phyloP scores from a whole-genome alignment of 2,113 vertebrate species.

The Nesoenas mayeri region DNA sequence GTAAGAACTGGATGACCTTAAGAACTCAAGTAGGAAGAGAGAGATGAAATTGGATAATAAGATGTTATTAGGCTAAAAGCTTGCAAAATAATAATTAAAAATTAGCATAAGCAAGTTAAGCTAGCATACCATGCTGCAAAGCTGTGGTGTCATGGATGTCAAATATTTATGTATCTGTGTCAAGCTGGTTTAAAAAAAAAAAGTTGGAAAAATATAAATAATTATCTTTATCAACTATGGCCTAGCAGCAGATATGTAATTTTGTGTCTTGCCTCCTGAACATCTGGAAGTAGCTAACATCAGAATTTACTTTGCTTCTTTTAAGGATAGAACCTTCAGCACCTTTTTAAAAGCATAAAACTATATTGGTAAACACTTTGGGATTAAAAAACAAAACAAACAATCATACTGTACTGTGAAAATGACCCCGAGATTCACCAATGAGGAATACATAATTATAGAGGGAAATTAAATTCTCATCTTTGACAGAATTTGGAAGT shows the following conservation, averaged over 20 bases:
- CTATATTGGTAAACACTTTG: not conserved
- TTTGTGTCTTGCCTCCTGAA: not conserved
- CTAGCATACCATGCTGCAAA: not conserved
- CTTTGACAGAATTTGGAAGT: conserved; percentile 5
- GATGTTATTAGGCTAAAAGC: not conserved
- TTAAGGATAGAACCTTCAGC: not conserved
- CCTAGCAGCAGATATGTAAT: not conserved
- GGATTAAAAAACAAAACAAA: not conserved
- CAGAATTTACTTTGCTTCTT: not conserved
- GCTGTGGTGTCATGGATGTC: not conserved
- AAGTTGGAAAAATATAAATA: not conserved
- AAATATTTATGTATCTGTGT: not conserved
- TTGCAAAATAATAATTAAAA: conserved; percentile 28
- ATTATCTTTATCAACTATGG: not conserved
- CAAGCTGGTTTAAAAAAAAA: not conserved
- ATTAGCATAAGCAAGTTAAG: not conserved
- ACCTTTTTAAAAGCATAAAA: not conserved
- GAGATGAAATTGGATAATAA: not conserved
- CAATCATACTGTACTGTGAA: not conserved
- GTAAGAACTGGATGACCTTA: not conserved
- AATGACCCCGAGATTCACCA: not conserved
- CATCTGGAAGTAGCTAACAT: not conserved
- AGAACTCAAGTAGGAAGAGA: not conserved
- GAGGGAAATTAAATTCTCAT: conserved; percentile 54
- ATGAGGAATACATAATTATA: conserved; percentile 28